These are phyloP conservation scores for Nixonia krombeini DNA, from an alignment of 1,140 invertebrate genomes.

Conservation along the genomic window DNA sequence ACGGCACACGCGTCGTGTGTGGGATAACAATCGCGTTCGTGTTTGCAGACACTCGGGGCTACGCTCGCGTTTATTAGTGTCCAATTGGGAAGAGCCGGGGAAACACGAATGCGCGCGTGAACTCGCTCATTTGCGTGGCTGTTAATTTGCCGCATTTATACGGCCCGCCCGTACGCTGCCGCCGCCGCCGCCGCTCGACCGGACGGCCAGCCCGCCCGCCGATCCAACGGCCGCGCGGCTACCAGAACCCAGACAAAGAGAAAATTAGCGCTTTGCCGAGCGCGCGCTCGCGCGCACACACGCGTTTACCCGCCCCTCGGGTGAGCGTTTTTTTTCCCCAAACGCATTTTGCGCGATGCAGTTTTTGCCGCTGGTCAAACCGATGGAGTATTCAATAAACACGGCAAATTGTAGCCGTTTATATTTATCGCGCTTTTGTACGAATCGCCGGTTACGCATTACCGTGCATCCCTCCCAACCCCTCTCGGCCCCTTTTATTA, in stretches of 20 bases:
- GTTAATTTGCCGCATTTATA: slow-evolving; percentile 68
- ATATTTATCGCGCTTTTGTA: neutral
- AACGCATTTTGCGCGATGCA: no score
- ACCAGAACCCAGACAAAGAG: slow-evolving; percentile 48
- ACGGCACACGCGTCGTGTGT: slow-evolving; percentile 35
- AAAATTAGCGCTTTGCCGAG: slow-evolving; percentile 61
- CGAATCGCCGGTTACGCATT: no score
- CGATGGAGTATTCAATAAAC: neutral
- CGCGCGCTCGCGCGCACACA: no score
- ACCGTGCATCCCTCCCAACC: no score
- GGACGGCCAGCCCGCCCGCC: no score
- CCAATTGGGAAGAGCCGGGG: slow-evolving; percentile 64
- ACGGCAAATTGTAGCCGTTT: neutral
- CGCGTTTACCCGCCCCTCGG: slow-evolving; percentile 30
- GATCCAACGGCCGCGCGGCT: slow-evolving; percentile 10
- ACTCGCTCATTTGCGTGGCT: slow-evolving; percentile 70
- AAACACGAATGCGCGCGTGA: slow-evolving; percentile 62
- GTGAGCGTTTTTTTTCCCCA: slow-evolving; percentile 6
- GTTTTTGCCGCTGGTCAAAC: neutral
- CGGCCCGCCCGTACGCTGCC: no score
- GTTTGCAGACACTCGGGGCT: slow-evolving; percentile 43
- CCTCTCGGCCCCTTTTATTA: no score
- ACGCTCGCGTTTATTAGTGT: slow-evolving; percentile 67
- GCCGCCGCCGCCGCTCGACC: no score
- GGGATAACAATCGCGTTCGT: slow-evolving; percentile 46